These are phyloP conservation scores for Diabrotica balteata DNA, from an alignment of 2,888 invertebrate genomes.

Conservation along the genomic window DNA sequence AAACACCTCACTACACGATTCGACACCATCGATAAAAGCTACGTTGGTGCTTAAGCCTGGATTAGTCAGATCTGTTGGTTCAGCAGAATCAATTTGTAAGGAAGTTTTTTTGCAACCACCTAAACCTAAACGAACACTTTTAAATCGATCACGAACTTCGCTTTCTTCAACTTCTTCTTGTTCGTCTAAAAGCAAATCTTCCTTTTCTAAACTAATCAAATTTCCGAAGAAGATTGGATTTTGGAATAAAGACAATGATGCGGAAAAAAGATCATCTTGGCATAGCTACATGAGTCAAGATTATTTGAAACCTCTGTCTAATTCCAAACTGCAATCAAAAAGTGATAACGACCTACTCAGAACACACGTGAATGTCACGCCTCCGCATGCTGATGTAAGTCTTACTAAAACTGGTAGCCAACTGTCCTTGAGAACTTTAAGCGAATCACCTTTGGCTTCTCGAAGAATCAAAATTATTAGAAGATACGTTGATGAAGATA, in stretches of 20 bases:
- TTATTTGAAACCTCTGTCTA: conserved; percentile 30
- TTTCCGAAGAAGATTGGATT: conserved; percentile 66
- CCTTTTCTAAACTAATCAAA: conserved; percentile 58
- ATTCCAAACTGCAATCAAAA: conserved; percentile 50
- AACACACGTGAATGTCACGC: conserved; percentile 14
- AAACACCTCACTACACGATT: conserved; percentile 5
- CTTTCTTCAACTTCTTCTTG: conserved; percentile 39
- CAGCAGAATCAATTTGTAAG: conserved; percentile 44
- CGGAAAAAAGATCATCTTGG: conserved; percentile 47
- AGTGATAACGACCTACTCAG: conserved; percentile 49
- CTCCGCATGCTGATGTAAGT: conserved; percentile 26
- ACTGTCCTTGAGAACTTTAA: conserved; percentile 43
- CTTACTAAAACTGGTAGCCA: conserved; percentile 38
- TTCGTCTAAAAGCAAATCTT: conserved; percentile 33
- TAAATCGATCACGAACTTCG: conserved; percentile 42
- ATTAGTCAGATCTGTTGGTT: conserved; percentile 50
- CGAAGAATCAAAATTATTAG: conserved; percentile 49
- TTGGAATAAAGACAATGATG: conserved; percentile 63
- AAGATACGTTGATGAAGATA: conserved; percentile 48
- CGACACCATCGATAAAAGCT: conserved; percentile 57
- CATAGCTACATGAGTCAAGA: conserved; percentile 38
- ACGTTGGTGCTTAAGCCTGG: conserved; percentile 63
- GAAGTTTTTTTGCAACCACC: conserved; percentile 53
- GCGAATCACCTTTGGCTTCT: conserved; percentile 46
- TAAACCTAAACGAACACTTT: conserved; percentile 48